Evolutionary conservation across 53 echinoderm and acorn worm genomes (phyloP).

Genomic region (Crossaster papposus): DNA sequence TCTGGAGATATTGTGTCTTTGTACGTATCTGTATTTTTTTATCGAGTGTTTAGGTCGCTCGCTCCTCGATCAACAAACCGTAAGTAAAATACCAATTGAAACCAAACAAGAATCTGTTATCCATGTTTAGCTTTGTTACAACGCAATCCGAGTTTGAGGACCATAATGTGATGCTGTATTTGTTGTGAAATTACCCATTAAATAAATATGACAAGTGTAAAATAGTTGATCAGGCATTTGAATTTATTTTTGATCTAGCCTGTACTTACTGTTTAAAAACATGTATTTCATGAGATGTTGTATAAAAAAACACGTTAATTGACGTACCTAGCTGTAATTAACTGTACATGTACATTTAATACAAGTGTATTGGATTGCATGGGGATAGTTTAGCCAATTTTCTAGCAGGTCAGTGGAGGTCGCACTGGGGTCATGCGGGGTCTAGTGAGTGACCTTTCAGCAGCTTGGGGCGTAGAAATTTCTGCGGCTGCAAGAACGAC

Average conservation of each 20-base stretch:
- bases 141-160: background rate
- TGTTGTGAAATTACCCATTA: conserved; percentile 18
- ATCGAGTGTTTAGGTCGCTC: conserved; percentile 35
- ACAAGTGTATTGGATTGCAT: background rate
- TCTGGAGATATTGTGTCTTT: conserved; percentile 10
- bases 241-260: background rate
- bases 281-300: background rate
- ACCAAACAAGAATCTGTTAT: background rate
- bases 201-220: conserved; percentile 34
- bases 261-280: background rate
- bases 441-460: conserved; percentile 37
- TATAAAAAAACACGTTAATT: background rate
- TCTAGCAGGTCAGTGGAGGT: conserved; percentile 49
- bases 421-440: conserved; percentile 29
- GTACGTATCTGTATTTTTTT: conserved; percentile 12
- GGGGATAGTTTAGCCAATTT: conserved; percentile 9
- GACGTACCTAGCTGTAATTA: background rate
- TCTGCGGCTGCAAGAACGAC: background rate
- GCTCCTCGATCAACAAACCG: conserved; percentile 23
- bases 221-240: background rate
- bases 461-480: conserved; percentile 13
- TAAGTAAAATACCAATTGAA: conserved; percentile 42
- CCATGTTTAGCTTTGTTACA: background rate
- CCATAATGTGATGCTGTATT: conserved; percentile 49
- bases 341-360: background rate